Percentiles rank a stretch among this genome's conserved stretches.
phyloP scores from a whole-genome alignment of 2,797 vertebrate species.

The Muscicapa striata region DNA sequence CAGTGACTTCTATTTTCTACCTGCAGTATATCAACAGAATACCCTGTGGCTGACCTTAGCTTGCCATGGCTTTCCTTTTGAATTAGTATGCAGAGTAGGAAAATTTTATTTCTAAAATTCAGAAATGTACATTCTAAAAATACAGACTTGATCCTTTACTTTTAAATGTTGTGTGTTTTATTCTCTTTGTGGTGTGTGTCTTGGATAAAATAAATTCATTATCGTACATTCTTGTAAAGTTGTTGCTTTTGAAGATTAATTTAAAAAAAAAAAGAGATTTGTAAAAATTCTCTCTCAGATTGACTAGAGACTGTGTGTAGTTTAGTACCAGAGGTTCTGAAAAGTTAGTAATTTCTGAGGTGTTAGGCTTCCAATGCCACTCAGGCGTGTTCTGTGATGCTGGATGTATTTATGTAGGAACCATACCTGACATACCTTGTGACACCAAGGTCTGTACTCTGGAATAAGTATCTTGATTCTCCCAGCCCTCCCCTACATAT shows the following conservation, averaged over 20 bases:
- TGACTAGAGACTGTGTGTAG: neutral
- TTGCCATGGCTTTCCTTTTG: neutral
- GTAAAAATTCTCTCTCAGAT: neutral
- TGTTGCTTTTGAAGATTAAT: neutral
- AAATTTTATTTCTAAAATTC: neutral
- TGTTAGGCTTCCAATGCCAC: neutral
- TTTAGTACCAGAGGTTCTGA: neutral
- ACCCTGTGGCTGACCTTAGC: neutral
- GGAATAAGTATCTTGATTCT: neutral
- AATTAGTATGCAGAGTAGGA: neutral
- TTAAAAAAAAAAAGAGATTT: neutral
- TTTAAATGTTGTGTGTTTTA: neutral
- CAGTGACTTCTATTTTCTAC: neutral
- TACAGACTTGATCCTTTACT: neutral
- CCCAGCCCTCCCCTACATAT: fast-evolving
- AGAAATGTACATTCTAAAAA: neutral
- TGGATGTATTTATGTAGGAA: neutral
- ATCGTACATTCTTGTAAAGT: neutral
- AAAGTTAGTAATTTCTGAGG: neutral
- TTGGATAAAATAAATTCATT: neutral
- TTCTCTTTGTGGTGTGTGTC: neutral
- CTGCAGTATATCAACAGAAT: neutral
- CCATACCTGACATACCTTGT: neutral
- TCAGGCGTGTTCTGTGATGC: neutral
- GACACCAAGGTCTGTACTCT: neutral